Percentiles rank a stretch among this genome's conserved stretches.
These are phyloP conservation scores for Oxyscelio sp. DNA, from an alignment of 2,888 invertebrate genomes.

Conservation along the genomic window DNA sequence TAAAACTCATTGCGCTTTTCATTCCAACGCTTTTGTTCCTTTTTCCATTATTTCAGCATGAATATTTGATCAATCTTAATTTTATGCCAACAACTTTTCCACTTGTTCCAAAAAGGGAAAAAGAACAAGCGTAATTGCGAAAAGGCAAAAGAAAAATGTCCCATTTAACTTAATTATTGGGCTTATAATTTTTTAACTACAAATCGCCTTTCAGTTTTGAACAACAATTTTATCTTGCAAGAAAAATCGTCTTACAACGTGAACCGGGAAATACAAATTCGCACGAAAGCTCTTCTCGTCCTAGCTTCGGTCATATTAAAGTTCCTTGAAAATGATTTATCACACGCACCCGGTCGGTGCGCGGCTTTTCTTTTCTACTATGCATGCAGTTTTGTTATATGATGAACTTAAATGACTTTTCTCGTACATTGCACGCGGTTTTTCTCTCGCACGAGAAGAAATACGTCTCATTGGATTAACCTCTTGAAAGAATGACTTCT, in stretches of 20 bases:
- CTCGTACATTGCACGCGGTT: conserved; percentile 36
- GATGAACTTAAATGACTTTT: conserved; percentile 61
- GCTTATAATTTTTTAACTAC: conserved; percentile 13
- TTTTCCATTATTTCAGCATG: conserved; percentile 22
- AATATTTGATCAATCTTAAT: conserved; percentile 39
- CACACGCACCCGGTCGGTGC: conserved; percentile 39
- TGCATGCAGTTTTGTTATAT: conserved; percentile 53
- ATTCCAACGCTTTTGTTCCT: conserved; percentile 18
- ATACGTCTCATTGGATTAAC: conserved; percentile 68
- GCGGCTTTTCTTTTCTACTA: conserved; percentile 32
- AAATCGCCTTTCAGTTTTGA: conserved; percentile 8
- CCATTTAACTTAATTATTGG: neutral
- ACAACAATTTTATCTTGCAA: conserved; percentile 19
- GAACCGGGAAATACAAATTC: conserved; percentile 33
- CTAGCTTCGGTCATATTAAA: conserved; percentile 6
- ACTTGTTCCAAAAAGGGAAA: too few relatives aligned
- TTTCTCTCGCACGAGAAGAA: conserved; percentile 53
- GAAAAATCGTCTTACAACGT: conserved; percentile 30
- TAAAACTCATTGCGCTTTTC: conserved; percentile 34
- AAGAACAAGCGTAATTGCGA: conserved; percentile 23
- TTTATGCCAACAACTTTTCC: conserved; percentile 40
- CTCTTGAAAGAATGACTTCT: conserved; percentile 62
- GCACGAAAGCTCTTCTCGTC: conserved; percentile 22
- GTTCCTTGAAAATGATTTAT: conserved; percentile 58
- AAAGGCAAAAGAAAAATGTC: neutral